These are phyloP conservation scores for Tubulanus polymorphus DNA, from an alignment of 2,888 invertebrate genomes.

Conservation along the genomic window DNA sequence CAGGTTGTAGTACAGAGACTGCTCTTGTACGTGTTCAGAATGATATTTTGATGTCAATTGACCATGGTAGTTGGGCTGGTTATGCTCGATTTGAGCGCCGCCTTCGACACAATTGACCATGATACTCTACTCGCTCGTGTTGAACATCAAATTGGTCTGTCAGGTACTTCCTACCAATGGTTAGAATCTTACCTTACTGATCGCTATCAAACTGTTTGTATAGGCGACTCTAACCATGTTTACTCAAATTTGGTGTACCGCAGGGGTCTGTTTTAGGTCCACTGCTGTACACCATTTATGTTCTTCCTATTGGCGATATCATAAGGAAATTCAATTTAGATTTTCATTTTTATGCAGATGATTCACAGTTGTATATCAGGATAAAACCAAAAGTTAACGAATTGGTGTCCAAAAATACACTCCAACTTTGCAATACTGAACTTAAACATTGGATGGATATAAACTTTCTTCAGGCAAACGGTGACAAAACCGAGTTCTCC, in stretches of 20 bases:
- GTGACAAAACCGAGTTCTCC: background rate
- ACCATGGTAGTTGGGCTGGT: conserved; percentile 12
- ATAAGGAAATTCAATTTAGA: conserved; percentile 15
- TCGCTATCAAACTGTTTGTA: conserved; percentile 11
- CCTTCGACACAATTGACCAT: conserved; percentile 20
- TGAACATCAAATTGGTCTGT: conserved; percentile 6
- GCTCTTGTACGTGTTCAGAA: conserved; percentile 9
- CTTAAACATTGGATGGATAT: conserved; percentile 1
- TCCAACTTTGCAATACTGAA: conserved; percentile 20
- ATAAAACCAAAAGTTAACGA: conserved; percentile 9
- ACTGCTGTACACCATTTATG: conserved; percentile 12
- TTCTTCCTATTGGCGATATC: conserved; percentile 16
- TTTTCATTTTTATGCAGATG: conserved; percentile 20
- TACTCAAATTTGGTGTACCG: no score
- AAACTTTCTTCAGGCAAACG: background rate
- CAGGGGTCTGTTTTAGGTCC: conserved; percentile 12
- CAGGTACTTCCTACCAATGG: conserved; percentile 16
- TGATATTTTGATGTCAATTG: conserved; percentile 5
- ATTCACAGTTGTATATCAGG: conserved; percentile 13
- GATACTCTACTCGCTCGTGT: conserved; percentile 5
- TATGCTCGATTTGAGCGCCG: conserved; percentile 15
- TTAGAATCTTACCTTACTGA: conserved; percentile 15
- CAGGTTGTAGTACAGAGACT: conserved; percentile 7
- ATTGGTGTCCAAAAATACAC: background rate
- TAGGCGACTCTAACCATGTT: background rate